Conservation (phyloP, 2,113 vertebrate species). For the Tympanuchus pallidicinctus region DNA sequence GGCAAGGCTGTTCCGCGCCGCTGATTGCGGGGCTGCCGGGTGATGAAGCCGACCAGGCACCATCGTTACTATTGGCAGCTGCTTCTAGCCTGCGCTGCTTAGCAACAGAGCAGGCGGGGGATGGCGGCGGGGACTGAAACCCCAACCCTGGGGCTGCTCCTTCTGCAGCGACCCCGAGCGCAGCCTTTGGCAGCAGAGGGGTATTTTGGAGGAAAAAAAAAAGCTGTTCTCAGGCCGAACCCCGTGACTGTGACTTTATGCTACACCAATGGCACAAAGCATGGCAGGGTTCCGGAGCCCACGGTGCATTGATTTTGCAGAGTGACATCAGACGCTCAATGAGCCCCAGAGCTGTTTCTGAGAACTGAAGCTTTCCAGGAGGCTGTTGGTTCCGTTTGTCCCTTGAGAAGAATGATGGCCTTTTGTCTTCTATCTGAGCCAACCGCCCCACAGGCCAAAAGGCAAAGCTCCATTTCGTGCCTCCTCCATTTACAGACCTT, state of each 20-base stretch:
- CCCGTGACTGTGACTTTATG: fast-evolving
- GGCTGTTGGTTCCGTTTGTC: not conserved
- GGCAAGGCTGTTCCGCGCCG: fast-evolving
- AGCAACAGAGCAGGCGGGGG: not conserved
- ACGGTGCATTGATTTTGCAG: fast-evolving
- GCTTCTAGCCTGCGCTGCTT: fast-evolving
- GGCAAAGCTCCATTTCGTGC: not conserved
- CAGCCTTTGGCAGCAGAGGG: fast-evolving
- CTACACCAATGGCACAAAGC: fast-evolving
- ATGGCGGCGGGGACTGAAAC: not conserved
- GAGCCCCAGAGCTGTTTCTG: fast-evolving
- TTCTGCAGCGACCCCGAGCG: fast-evolving
- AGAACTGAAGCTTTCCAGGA: fast-evolving
- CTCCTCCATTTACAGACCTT: not conserved
- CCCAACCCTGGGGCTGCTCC: fast-evolving
- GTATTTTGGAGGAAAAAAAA: not conserved
- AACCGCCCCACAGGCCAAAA: fast-evolving
- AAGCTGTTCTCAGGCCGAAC: fast-evolving
- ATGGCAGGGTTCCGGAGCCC: fast-evolving
- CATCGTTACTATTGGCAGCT: constrained; percentile 19
- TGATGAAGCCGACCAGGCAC: not conserved
- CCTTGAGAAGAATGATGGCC: fast-evolving
- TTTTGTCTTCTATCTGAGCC: not conserved
- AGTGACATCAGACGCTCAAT: fast-evolving
- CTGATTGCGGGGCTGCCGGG: fast-evolving